Evolutionary conservation across 2,113 vertebrate species (phyloP).

Genomic region (Butastur rufipennis): DNA sequence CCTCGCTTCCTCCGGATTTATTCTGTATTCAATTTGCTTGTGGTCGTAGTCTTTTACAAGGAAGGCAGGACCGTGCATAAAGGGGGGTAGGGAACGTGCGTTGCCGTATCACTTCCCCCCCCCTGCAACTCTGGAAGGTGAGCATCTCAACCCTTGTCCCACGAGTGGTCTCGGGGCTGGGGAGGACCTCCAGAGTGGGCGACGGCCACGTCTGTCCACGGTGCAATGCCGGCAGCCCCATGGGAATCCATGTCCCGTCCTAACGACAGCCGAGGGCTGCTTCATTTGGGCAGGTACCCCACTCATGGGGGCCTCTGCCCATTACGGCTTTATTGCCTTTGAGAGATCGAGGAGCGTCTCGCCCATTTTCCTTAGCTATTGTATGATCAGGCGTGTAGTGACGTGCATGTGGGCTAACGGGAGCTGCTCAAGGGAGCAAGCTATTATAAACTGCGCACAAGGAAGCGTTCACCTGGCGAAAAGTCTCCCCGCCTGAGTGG

Average conservation of each 20-base stretch:
- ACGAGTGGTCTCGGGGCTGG: accelerated
- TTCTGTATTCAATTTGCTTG: slow-evolving; percentile 15
- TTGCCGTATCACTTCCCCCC: not conserved
- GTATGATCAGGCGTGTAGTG: slow-evolving; percentile 12
- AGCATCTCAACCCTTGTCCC: accelerated
- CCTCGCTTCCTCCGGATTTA: slow-evolving; percentile 21
- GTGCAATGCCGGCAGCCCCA: accelerated
- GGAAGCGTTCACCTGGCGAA: not conserved
- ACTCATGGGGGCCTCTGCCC: not conserved
- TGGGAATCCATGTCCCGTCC: not conserved
- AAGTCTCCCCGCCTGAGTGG: not conserved
- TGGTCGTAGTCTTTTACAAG: not conserved
- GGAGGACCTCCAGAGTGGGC: accelerated
- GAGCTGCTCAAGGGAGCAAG: not conserved
- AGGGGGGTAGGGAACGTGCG: not conserved
- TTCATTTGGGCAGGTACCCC: not conserved
- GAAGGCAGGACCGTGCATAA: not conserved
- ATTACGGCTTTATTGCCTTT: slow-evolving; percentile 9
- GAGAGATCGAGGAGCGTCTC: not conserved
- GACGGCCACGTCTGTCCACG: accelerated
- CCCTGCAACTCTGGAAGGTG: not conserved
- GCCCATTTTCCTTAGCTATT: slow-evolving; percentile 14
- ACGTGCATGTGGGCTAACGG: not conserved
- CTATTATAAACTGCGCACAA: not conserved
- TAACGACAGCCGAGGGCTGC: no score